phyloP scores from a whole-genome alignment of 1,140 invertebrate genomes.

The Micrasema minimum region DNA sequence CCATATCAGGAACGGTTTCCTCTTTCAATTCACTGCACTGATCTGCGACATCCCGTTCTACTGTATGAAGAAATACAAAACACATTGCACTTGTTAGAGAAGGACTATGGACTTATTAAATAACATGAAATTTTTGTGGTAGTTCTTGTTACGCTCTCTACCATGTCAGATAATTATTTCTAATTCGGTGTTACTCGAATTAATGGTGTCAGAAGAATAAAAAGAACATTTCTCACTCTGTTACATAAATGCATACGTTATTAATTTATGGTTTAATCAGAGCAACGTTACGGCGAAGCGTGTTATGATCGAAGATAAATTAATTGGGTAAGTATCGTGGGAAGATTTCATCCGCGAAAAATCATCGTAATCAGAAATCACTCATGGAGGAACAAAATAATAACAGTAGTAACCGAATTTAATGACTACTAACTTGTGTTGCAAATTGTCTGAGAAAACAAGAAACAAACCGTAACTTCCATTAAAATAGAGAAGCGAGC shows the following conservation, averaged over 20 bases:
- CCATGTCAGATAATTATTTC: too few species aligned
- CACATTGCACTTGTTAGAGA: too few species aligned
- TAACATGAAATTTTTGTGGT: too few species aligned
- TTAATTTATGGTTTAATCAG: slow-evolving; percentile 14
- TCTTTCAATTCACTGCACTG: background rate
- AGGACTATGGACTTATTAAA: too few species aligned
- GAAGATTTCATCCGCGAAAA: slow-evolving; percentile 13
- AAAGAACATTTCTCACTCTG: background rate
- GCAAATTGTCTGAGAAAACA: slow-evolving; percentile 28
- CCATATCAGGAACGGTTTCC: slow-evolving; percentile 22
- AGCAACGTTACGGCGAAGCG: slow-evolving; percentile 1
- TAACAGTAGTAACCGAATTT: background rate
- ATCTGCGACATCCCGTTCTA: slow-evolving; percentile 13
- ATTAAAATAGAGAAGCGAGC: background rate
- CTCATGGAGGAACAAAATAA: slow-evolving; percentile 2
- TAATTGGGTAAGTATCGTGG: slow-evolving; percentile 20
- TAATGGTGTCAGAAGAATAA: background rate
- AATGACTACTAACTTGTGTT: slow-evolving; percentile 15
- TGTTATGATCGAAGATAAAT: slow-evolving; percentile 23
- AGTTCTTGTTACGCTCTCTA: too few species aligned
- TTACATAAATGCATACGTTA: slow-evolving; percentile 3
- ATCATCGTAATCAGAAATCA: slow-evolving; percentile 13
- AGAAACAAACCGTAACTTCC: slow-evolving; percentile 5
- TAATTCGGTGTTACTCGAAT: too few species aligned
- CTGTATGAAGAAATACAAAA: slow-evolving; percentile 17